phyloP scores from a whole-genome alignment of 2,797 vertebrate genomes.

The Mormyrus proboscirostris region DNA sequence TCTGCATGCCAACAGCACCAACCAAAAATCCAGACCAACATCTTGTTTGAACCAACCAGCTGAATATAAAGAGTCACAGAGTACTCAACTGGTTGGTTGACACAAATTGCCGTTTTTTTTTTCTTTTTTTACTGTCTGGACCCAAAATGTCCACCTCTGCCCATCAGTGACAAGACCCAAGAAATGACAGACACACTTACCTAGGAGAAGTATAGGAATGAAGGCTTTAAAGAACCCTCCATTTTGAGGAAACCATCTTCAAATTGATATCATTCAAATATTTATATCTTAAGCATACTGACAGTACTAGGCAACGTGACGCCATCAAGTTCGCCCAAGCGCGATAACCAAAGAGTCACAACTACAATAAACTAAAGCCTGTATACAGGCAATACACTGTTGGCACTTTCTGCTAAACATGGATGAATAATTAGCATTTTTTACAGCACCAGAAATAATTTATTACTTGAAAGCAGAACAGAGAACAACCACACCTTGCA shows the following conservation, averaged over 20 bases:
- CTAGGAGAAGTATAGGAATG: not conserved
- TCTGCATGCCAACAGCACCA: not conserved
- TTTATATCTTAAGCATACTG: not conserved
- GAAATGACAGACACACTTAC: not conserved
- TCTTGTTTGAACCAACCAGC: not conserved
- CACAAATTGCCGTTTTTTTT: not conserved
- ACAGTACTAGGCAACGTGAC: not conserved
- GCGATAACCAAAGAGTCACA: not conserved
- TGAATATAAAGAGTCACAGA: not conserved
- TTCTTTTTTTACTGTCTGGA: not conserved
- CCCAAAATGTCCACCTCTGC: not conserved
- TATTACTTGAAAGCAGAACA: not conserved
- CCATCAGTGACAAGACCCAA: not conserved
- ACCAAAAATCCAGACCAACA: not conserved
- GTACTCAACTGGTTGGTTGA: not conserved
- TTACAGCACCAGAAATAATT: not conserved
- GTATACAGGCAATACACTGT: not conserved
- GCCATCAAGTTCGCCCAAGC: not conserved
- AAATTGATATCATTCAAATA: not conserved
- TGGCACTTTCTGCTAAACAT: not conserved
- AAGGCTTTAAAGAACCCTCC: not conserved
- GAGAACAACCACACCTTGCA: not conserved
- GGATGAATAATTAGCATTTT: not conserved
- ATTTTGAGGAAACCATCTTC: not conserved
- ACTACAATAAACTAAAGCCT: not conserved